Conservation (phyloP, 2,113 vertebrate genomes). For the Microtus ochrogaster region DNA sequence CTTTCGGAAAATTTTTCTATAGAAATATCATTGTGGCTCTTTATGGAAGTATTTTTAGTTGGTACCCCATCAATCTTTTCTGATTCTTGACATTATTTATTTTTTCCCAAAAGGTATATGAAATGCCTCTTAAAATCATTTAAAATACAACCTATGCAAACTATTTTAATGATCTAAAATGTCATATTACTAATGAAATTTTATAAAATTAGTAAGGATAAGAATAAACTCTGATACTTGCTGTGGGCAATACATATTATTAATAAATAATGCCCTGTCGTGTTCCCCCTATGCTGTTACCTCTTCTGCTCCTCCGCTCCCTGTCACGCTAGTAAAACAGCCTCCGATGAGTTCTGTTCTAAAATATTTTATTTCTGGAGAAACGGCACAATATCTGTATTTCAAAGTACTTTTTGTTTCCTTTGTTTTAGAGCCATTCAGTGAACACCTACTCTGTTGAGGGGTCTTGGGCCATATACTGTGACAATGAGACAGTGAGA, state of each 20-base stretch:
- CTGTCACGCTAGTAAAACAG: too few relatives aligned
- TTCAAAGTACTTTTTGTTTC: background rate
- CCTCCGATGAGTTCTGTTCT: background rate
- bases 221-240: background rate
- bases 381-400: background rate
- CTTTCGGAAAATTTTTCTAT: background rate
- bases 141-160: slow-evolving; percentile 40
- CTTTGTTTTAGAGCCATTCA: background rate
- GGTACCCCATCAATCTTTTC: background rate
- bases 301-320: background rate
- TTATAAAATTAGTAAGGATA: background rate
- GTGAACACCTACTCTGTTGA: background rate
- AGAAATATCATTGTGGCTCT: slow-evolving; percentile 12
- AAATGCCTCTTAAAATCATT: slow-evolving; percentile 12
- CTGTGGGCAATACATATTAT: background rate
- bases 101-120: background rate
- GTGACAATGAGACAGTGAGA: background rate
- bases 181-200: background rate
- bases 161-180: slow-evolving; percentile 13
- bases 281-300: too few relatives aligned
- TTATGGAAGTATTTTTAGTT: background rate
- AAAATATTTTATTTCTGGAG: background rate
- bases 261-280: background rate
- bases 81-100: background rate
- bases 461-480: background rate